Base-by-base conservation (phyloP, 2,888 invertebrate species). In the Aquatica leii region DNA sequence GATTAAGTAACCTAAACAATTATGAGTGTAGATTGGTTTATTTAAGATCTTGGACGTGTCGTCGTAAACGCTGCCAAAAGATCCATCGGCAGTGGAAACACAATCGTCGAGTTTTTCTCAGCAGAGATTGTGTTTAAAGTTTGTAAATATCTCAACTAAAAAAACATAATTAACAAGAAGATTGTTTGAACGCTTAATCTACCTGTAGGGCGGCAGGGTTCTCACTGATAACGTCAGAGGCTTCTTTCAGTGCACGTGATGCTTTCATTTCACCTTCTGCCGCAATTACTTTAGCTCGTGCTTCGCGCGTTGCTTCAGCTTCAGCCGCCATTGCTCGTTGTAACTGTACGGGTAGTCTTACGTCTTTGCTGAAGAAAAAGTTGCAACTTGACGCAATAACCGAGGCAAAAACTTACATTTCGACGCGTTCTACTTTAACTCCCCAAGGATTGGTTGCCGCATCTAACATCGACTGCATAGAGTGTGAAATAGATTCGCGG, bases 391-490 rank as follows among this genome's bases (percentile, higher is more conserved):
- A 11, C 9, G 17, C 24, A 50, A 1, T 12, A 14, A 17, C 24
- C n/a, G 11, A 31, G 41, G 2, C 15, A 24, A 15, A 14, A n/a
- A 40, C 51, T 87, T 84, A 94, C 94, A 97, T 95, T 87, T 97
- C 97, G 20, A 97, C 97, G 69, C 97, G 85, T 80, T 97, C 96
- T 9, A 96, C 95, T 83, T 95, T 94, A 40, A 95, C 93, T 21
- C 95, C 95, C 95, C 95, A 95, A 1, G 93, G 93, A 76, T 94
- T 94, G 0, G 95, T 94, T 37, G 94, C 94, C 64, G 92, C 92
- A 73, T 95, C 94, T 67, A 95, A 80, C 48, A 90, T 90, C 41
- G 87, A 82, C 80, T 95, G 94, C 95, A 97, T 97, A 68, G 91
- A 90, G 77, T 92, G 91, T 46, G 95, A 94, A 74, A 98, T 95